phyloP scores from a whole-genome alignment of 2,888 invertebrate species.

The Sminthurides aquaticus region DNA sequence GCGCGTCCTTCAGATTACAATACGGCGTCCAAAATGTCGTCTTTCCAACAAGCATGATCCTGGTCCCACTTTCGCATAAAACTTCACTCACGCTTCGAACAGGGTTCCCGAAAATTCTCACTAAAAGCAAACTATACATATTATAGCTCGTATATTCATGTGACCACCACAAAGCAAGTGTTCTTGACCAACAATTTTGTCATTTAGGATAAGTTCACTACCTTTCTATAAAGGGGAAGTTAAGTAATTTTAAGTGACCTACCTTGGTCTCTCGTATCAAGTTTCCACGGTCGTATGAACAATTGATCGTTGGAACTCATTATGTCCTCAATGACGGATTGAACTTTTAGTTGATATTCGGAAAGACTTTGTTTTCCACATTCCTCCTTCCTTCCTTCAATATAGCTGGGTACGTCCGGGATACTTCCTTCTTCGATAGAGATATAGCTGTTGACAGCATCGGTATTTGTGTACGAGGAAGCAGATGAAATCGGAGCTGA shows the following conservation, averaged over 20 bases:
- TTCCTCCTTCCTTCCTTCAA: neutral
- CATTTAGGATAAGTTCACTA: neutral
- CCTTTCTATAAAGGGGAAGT: neutral
- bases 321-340: conserved; percentile 4
- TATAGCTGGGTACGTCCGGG: neutral
- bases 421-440: neutral
- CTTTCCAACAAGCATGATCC: conserved; percentile 12
- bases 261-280: conserved; percentile 8
- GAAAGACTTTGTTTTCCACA: neutral
- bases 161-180: no score
- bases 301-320: conserved; percentile 1
- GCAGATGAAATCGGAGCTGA: neutral
- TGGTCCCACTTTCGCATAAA: conserved; percentile 2
- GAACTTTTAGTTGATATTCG: conserved; percentile 5
- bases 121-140: no score
- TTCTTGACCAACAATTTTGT: neutral
- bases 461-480: neutral
- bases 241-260: no score
- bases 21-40: conserved; percentile 4
- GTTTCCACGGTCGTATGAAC: conserved; percentile 8
- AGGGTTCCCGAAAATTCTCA: conserved; percentile 12
- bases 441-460: neutral
- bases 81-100: conserved; percentile 10
- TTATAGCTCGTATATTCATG: no score
- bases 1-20: conserved; percentile 13